Evolutionary conservation across 2,113 vertebrate genomes (phyloP), one percentile per base, ranked within the genome.

Genomic region (Strix uralensis): DNA sequence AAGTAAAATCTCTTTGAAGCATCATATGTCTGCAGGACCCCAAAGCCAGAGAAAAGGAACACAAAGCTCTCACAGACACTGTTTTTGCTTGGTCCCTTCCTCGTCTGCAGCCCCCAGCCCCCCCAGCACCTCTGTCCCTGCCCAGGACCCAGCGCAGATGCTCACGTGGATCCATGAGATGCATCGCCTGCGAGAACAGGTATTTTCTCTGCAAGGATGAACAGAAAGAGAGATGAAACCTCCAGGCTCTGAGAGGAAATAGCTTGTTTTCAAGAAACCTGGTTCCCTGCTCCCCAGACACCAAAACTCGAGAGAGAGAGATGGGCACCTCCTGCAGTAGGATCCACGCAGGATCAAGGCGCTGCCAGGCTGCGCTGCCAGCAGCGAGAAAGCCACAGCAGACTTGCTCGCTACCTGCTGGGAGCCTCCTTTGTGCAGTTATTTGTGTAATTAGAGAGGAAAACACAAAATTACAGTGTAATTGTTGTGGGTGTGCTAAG

Each of bases 331-430:
- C 52, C 58, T 6, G 2, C 67, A 26, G 34, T 3, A 7, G 25
- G 4, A n/a, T 36, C 23, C 11, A 5, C 0, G 3, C 20, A 16
- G 14, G n/a, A 46, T 15, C 27, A 22, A 46, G 71, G 47, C 0
- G 2, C 46, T 57, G 65, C 58, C 51, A 40, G 67, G 44, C 46
- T 46, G 46, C 38, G 2, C 22, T 12, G 0, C 42, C 14, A 30
- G 36, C 12, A 20, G 20, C 0, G 1, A 38, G 59, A 26, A 59
- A 52, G 34, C 52, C 38, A 7, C 1, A 3, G 46, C 27, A 54
- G 36, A 7, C 2, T n/a, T 36, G 46, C 38, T 81, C 4, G 4
- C 27, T 44, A 21, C 57, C 51, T 40, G 72, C 65, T 40, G 79
- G 65, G 58, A n/a, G 52, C 47, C 1, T 7, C 16, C 42, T 85